Conservation (phyloP, 1,140 invertebrate genomes). For the Leptoteleia sp. region DNA sequence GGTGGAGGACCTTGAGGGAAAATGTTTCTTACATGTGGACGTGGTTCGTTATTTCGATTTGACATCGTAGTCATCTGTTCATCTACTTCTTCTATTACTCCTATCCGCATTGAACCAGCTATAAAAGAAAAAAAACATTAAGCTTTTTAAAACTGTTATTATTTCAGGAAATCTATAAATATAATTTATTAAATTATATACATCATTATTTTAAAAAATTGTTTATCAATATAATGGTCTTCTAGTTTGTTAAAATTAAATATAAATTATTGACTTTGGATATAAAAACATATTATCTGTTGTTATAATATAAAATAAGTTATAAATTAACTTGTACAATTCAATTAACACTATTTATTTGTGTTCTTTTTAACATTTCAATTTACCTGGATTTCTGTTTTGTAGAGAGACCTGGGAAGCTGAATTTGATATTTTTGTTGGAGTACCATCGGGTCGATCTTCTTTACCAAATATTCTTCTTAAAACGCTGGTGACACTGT, state of each 20-base stretch:
- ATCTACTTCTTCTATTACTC: conserved; percentile 91
- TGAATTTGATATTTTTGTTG: conserved; percentile 72
- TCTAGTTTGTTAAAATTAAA: no score
- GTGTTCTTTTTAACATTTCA: no score
- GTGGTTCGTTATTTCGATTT: conserved; percentile 83
- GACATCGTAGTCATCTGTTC: conserved; percentile 90
- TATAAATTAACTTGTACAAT: no score
- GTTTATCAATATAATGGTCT: no score
- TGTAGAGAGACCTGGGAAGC: conserved; percentile 72
- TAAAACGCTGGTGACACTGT: conserved; percentile 87
- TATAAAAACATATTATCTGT: no score
- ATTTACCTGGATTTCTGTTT: conserved; percentile 72
- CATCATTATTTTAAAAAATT: no score
- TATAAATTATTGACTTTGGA: no score
- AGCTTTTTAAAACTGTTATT: no score
- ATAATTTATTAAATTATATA: no score
- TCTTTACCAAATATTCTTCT: conserved; percentile 89
- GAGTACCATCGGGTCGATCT: conserved; percentile 79
- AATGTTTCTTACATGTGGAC: conserved; percentile 78
- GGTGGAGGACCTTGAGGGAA: conserved; percentile 78
- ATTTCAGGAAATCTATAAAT: no score
- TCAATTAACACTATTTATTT: no score
- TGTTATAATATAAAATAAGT: no score
- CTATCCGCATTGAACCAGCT: conserved; percentile 86
- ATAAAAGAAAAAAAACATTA: conserved; percentile 13